Evolutionary conservation across 1,140 invertebrate genomes (phyloP).

Genomic region (Drosophila setifemur): DNA sequence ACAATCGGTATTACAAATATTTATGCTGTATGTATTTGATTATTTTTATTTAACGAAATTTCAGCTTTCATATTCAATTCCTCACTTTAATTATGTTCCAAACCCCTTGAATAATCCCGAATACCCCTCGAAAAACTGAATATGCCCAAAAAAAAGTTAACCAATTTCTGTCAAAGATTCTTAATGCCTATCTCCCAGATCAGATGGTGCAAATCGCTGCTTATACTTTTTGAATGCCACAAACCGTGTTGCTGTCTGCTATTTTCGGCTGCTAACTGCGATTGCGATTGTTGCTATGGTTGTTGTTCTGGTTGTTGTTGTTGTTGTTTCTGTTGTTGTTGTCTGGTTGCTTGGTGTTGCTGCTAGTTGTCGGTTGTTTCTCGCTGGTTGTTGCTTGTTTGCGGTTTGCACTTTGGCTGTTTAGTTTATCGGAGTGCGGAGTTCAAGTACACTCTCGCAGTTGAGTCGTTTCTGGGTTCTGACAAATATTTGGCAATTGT

Average conservation of each 20-base stretch:
- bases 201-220: constrained; percentile 37
- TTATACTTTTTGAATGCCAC: constrained; percentile 64
- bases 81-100: background rate
- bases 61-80: too few relatives aligned
- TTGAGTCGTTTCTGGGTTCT: constrained; percentile 14
- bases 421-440: constrained; percentile 30
- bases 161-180: constrained; percentile 50
- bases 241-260: constrained; percentile 44
- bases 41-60: too few relatives aligned
- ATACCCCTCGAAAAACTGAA: background rate
- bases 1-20: too few relatives aligned
- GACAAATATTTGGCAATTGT: constrained; percentile 55
- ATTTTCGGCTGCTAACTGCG: constrained; percentile 21
- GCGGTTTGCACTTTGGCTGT: constrained; percentile 45
- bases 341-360: background rate
- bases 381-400: constrained; percentile 19
- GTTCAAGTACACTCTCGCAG: constrained; percentile 60
- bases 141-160: background rate
- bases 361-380: too few relatives aligned
- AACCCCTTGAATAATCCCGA: background rate
- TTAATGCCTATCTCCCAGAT: constrained; percentile 54
- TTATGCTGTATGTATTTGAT: too few relatives aligned
- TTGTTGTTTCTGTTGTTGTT: constrained; percentile 16
- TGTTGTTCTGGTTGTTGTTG: background rate
- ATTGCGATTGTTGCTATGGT: constrained; percentile 8